Conservation (phyloP, 1,140 invertebrate species). For the Drosophila auraria region DNA sequence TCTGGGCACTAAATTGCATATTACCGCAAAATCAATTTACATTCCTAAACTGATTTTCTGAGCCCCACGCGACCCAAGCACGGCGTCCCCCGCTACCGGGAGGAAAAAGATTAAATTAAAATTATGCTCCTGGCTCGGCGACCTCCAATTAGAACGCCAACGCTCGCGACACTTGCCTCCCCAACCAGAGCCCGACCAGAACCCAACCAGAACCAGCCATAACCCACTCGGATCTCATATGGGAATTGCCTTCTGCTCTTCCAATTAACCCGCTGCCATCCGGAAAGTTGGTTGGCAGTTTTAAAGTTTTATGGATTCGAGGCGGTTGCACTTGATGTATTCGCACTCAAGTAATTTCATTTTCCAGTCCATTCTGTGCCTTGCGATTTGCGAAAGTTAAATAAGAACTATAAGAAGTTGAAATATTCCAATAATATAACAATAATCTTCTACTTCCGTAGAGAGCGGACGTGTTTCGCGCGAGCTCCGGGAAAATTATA, state of each 20-base stretch:
- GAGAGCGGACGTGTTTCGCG: no score
- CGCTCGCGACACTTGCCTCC: conserved; percentile 46
- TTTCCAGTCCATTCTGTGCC: conserved; percentile 11
- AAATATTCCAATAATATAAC: conserved; percentile 31
- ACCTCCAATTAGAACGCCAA: conserved; percentile 66
- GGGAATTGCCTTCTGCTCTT: conserved; percentile 35
- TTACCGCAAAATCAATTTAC: conserved; percentile 83
- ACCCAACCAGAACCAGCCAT: neutral
- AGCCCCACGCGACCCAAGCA: conserved; percentile 19
- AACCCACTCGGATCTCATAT: conserved; percentile 29
- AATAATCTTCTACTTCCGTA: no score
- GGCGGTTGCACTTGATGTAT: conserved; percentile 40
- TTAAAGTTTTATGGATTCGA: conserved; percentile 44
- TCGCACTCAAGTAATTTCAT: conserved; percentile 12
- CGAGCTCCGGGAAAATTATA: no score
- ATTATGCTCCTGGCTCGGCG: conserved; percentile 62
- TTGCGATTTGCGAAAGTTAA: conserved; percentile 21
- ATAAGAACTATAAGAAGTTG: conserved; percentile 13
- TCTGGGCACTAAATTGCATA: conserved; percentile 70
- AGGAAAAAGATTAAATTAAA: conserved; percentile 82
- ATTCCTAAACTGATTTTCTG: conserved; percentile 79
- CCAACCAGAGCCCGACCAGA: neutral
- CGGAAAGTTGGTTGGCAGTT: conserved; percentile 20
- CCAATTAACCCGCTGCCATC: conserved; percentile 46
- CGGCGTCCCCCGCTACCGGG: conserved; percentile 29